Evolutionary conservation across 2,888 invertebrate species (phyloP).

Genomic region (Helleia helle): DNA sequence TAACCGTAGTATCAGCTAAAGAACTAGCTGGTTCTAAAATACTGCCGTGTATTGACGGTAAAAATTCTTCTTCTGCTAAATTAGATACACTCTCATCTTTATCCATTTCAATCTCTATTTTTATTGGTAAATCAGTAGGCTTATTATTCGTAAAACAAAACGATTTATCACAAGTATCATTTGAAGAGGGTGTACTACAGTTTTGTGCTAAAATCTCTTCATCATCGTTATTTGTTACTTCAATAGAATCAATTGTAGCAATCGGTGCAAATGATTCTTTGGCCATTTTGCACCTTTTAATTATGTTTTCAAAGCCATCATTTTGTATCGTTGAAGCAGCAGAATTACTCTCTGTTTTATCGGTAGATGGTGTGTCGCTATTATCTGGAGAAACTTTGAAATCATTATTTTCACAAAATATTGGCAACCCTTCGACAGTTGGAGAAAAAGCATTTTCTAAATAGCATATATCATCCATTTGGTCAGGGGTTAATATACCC

Average conservation of each 20-base stretch:
- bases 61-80: slow-evolving; percentile 73
- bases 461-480: slow-evolving; percentile 84
- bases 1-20: slow-evolving; percentile 64
- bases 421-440: slow-evolving; percentile 76
- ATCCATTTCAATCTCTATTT: slow-evolving; percentile 20
- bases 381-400: slow-evolving; percentile 62
- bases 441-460: slow-evolving; percentile 78
- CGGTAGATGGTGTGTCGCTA: slow-evolving; percentile 72
- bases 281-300: slow-evolving; percentile 24
- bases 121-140: slow-evolving; percentile 13
- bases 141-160: slow-evolving; percentile 16
- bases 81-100: slow-evolving; percentile 44
- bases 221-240: slow-evolving; percentile 35
- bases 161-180: slow-evolving; percentile 17
- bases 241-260: slow-evolving; percentile 35
- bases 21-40: slow-evolving; percentile 75
- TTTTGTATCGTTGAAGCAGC: slow-evolving; percentile 68
- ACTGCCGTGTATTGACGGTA: slow-evolving; percentile 75
- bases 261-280: slow-evolving; percentile 39
- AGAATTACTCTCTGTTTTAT: slow-evolving; percentile 70
- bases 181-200: slow-evolving; percentile 21
- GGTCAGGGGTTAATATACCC: slow-evolving; percentile 91
- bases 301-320: slow-evolving; percentile 49
- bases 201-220: slow-evolving; percentile 20
- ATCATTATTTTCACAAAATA: slow-evolving; percentile 57